These are phyloP conservation scores for Drosophila parabipectinata DNA, from an alignment of 1,140 invertebrate species.

Conservation along the genomic window DNA sequence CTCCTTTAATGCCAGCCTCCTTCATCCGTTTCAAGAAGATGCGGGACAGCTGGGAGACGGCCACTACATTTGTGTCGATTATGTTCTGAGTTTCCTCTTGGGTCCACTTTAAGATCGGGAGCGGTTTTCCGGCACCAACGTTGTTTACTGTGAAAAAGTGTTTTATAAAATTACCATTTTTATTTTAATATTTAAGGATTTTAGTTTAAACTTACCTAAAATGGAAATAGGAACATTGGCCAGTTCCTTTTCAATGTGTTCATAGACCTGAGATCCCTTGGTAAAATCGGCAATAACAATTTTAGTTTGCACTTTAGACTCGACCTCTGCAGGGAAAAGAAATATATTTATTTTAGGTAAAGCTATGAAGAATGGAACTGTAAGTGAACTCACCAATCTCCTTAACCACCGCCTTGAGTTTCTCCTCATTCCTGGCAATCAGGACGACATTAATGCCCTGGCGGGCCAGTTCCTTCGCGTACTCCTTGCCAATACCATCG, in stretches of 20 bases:
- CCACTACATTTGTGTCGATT: constrained; percentile 93
- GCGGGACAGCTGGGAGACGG: constrained; percentile 92
- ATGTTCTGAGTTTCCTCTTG: constrained; percentile 91
- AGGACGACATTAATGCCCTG: constrained; percentile 92
- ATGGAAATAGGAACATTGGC: constrained; percentile 90
- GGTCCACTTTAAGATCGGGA: constrained; percentile 89
- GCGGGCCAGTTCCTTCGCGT: constrained; percentile 92
- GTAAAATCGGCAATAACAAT: constrained; percentile 92
- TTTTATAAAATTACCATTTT: too few species aligned
- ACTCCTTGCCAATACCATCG: constrained; percentile 96
- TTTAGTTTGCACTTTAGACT: constrained; percentile 88
- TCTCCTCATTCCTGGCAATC: constrained; percentile 91
- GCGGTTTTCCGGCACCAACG: constrained; percentile 92
- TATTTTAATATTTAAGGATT: neutral
- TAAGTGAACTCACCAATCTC: constrained; percentile 88
- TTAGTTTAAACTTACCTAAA: constrained; percentile 87
- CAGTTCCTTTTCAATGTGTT: constrained; percentile 87
- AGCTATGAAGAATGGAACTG: too few species aligned
- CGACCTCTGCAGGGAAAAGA: constrained; percentile 37
- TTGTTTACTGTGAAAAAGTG: constrained; percentile 94
- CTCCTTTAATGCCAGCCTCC: constrained; percentile 89
- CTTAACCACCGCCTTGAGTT: constrained; percentile 88
- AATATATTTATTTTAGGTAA: neutral
- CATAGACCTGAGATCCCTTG: constrained; percentile 88
- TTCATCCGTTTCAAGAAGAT: constrained; percentile 92